Evolutionary conservation across 2,113 vertebrate genomes (phyloP), one percentile per base, ranked within the genome.

Genomic region (Neoarius graeffei): DNA sequence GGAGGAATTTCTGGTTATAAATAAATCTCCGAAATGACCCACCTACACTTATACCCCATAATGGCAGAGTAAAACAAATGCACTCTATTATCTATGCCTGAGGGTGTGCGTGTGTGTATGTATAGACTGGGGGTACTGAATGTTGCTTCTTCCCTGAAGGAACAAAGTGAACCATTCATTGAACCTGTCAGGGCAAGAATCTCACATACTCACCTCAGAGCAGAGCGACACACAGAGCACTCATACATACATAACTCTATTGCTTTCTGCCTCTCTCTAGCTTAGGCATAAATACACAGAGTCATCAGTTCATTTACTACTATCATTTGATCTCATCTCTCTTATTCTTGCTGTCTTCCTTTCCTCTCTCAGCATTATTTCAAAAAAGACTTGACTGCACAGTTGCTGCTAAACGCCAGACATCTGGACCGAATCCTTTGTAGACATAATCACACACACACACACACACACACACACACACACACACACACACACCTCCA

Each of bases 141-240:
- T 64, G 64, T 71, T 83, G 83, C 85, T 87, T 90, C 85, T 79
- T 88, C 85, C 88, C 87, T 66, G 82, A 90, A 66, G 79, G 79
- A 88, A 91, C 90, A 91, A 90, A 86, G 85, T 88, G 52, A 86
- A 71, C 86, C 85, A 87, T 91, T 91, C 90, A 91, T 80, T 83
- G 79, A 90, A 86, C 86, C 77, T 85, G 88, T 82, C 86, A 89
- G 88, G 88, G 88, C 79, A 84, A 83, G 83, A 87, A 86, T 87
- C 90, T 91, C 89, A 85, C 89, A 82, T 76, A 89, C 52, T 84
- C 85, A 81, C 80, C 80, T 73, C 88, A 64, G 11, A 83, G 87
- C 50, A 84, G 52, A 81, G 64, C 77, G 30, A 48, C 74, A 64
- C 86, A 85, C 76, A 76, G 73, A 90, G 89, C 57, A 82, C 64